Conservation (phyloP, 2,888 invertebrate genomes). For the Cristatella mucedo region DNA sequence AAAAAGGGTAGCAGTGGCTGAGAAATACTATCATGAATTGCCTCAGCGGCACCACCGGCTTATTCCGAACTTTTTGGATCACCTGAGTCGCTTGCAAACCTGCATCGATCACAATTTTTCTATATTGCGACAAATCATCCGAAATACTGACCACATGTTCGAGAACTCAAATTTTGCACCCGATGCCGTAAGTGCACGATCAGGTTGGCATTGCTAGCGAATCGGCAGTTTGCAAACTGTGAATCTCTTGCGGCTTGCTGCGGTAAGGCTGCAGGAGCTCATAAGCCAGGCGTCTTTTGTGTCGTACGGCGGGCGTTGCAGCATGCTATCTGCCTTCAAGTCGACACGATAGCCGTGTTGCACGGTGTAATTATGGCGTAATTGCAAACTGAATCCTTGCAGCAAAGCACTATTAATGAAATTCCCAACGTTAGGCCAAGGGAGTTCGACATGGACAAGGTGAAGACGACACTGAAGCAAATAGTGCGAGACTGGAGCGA, state of each 20-base stretch:
- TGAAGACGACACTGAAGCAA: conserved; percentile 82
- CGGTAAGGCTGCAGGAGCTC: no score
- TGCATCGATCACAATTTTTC: conserved; percentile 57
- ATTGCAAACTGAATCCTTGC: not conserved
- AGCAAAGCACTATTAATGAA: conserved; percentile 8
- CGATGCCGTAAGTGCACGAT: conserved; percentile 12
- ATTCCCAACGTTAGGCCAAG: conserved; percentile 11
- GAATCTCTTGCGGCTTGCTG: no score
- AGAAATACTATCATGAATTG: conserved; percentile 55
- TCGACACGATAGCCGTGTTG: no score
- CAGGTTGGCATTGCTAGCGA: conserved; percentile 11
- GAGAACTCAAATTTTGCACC: conserved; percentile 47
- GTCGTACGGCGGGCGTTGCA: no score
- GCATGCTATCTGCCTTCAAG: no score
- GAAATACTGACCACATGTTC: conserved; percentile 66
- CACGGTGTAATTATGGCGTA: no score
- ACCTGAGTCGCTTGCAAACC: conserved; percentile 55
- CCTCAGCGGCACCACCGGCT: conserved; percentile 59
- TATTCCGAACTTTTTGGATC: conserved; percentile 56
- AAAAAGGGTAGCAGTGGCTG: conserved; percentile 57
- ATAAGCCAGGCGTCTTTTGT: no score
- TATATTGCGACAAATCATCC: conserved; percentile 53
- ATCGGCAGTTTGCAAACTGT: not conserved
- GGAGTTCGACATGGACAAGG: conserved; percentile 54
- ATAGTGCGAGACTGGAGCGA: conserved; percentile 91